phyloP scores from a whole-genome alignment of 2,888 invertebrate species.

The Rhogogaster chlorosoma region DNA sequence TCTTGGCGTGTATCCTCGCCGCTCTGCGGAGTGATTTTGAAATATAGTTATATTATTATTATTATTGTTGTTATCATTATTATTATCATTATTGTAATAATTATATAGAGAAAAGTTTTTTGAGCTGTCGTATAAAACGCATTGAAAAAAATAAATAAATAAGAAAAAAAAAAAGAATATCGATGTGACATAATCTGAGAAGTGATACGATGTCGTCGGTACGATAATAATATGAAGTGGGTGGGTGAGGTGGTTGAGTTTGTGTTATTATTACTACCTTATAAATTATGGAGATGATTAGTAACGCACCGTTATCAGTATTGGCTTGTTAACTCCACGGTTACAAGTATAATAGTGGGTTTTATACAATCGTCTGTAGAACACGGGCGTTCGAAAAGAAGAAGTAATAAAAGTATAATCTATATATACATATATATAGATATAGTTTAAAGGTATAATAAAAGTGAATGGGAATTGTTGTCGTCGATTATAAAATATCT shows the following conservation, averaged over 20 bases:
- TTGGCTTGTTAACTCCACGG: background rate
- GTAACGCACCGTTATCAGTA: background rate
- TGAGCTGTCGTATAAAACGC: background rate
- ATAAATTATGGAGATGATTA: background rate
- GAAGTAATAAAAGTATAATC: background rate
- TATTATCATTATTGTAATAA: background rate
- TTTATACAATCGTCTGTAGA: background rate
- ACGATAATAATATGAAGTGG: constrained; percentile 5
- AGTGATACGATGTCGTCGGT: background rate
- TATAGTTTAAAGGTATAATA: background rate
- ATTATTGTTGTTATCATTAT: background rate
- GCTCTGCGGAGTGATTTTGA: constrained; percentile 51
- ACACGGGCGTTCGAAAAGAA: background rate
- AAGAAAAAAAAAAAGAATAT: background rate
- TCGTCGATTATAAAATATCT: background rate
- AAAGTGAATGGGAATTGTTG: background rate
- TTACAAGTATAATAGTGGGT: background rate
- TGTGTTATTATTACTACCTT: background rate
- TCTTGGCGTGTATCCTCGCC: constrained; percentile 59
- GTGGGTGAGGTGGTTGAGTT: constrained; percentile 6
- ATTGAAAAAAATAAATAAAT: background rate
- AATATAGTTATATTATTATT: constrained; percentile 22
- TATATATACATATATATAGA: too few species aligned
- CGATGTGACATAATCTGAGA: background rate
- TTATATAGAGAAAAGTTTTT: background rate